Evolutionary conservation across 2,888 invertebrate genomes (phyloP), one percentile per base, ranked within the genome.

Genomic region (Synanthedon vespiformis): DNA sequence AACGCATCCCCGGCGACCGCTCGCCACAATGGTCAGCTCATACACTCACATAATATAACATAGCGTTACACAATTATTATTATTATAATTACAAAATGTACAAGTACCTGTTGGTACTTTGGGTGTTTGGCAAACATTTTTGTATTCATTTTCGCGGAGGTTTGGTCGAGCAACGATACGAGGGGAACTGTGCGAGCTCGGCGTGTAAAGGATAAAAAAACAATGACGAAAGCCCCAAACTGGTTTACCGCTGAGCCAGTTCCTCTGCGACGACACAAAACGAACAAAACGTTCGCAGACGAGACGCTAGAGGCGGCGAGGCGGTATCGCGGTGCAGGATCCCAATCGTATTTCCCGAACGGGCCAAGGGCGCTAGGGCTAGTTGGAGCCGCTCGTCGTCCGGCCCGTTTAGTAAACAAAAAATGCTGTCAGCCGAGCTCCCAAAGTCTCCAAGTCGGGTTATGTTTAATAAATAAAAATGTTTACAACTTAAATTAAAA

Each of bases 161-260:
- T 58, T 59, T 69, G 68, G 69, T 66, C 66, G 68, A 69, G 68
- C 60, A 62, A 61, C 60, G 65, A 64, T 64, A 70, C 67, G 69
- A 63, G 71, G 68, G 65, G 65, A 67, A 65, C 68, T 63, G 61
- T 58, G 60, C 59, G 64, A 64, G 67, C 64, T 69, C 67, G 71
- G 63, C 61, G 67, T 66, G 70, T 34, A 16, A 76, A 74, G 74
- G 74, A 74, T 77, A 77, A 77, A 83, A 62, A 85, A 82, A 80
- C 74, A 75, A 81, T 77, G 77, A 81, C 81, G 82, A 73, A 84
- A 84, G 80, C 74, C 67, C 61, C 61, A 67, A 80, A 85, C 84
- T 63, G 83, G 85, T 85, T 84, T 75, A 57, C 34, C 67, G 72
- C 68, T 67, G 71, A 65, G 72, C 68, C 73, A 75, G 75, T 74